These are phyloP conservation scores for Myiothlypis coronata DNA, from an alignment of 2,797 vertebrate genomes.

Conservation along the genomic window DNA sequence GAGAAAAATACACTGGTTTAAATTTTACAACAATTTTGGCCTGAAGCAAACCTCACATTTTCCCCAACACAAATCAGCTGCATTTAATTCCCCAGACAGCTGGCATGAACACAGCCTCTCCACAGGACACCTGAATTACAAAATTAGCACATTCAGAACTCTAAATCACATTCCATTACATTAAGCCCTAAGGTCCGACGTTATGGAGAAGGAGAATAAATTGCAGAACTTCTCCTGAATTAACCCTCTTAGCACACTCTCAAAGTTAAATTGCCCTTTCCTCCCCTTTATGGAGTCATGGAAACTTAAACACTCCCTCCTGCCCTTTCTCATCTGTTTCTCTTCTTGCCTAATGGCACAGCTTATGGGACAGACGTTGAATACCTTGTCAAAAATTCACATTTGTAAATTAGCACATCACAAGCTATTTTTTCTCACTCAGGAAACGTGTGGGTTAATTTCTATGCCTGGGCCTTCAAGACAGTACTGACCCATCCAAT, in stretches of 20 bases:
- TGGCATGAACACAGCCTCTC: constrained; percentile 66
- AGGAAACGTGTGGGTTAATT: background rate
- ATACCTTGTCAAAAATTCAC: background rate
- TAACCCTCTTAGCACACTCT: constrained; percentile 60
- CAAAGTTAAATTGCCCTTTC: constrained; percentile 59
- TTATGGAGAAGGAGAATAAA: constrained; percentile 56
- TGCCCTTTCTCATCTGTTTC: constrained; percentile 17
- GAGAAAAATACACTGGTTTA: constrained; percentile 60
- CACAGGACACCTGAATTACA: constrained; percentile 68
- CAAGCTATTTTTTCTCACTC: background rate
- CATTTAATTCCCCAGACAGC: constrained; percentile 70
- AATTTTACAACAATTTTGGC: constrained; percentile 67
- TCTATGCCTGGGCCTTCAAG: background rate
- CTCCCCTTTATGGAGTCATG: constrained; percentile 22
- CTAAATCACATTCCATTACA: constrained; percentile 70
- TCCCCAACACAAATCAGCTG: constrained; percentile 64
- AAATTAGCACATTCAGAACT: constrained; percentile 72
- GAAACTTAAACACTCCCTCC: constrained; percentile 23
- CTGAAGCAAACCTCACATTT: constrained; percentile 63
- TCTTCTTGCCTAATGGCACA: background rate
- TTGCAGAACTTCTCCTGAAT: constrained; percentile 62
- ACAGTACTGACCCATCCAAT: background rate
- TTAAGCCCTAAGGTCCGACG: constrained; percentile 64
- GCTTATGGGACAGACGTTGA: background rate
- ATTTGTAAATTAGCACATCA: background rate